Conservation (phyloP, 2,888 invertebrate species). For the Tetheella fluctuosa region DNA sequence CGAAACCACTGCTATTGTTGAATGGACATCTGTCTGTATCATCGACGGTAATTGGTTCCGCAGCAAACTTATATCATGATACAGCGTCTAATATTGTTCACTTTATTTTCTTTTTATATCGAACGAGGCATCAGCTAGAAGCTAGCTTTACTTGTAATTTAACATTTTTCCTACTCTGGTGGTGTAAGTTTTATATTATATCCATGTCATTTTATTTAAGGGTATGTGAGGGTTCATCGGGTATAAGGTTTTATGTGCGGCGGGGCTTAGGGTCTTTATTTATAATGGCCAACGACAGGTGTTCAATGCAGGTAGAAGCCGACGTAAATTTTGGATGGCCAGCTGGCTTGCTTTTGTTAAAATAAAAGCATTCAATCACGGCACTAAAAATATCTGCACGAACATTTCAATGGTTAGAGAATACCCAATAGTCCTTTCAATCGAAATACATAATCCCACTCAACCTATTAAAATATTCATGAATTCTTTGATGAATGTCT, state of each 20-base stretch:
- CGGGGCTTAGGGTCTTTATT: constrained; percentile 43
- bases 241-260: constrained; percentile 13
- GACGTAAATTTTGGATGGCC: constrained; percentile 42
- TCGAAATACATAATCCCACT: neutral
- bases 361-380: constrained; percentile 43
- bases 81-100: constrained; percentile 21
- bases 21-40: constrained; percentile 60
- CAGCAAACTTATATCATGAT: constrained; percentile 44
- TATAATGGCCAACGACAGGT: constrained; percentile 67
- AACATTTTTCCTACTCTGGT: neutral
- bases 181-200: neutral
- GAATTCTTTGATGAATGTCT: neutral
- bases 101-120: neutral
- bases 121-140: neutral
- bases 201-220: neutral
- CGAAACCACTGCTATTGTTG: constrained; percentile 55
- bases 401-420: constrained; percentile 22
- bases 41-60: constrained; percentile 49
- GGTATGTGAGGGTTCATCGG: neutral
- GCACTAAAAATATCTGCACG: constrained; percentile 32
- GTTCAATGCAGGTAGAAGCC: constrained; percentile 75
- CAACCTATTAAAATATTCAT: constrained; percentile 3
- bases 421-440: constrained; percentile 1
- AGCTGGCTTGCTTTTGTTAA: constrained; percentile 52
- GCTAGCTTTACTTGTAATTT: neutral